phyloP scores from a whole-genome alignment of 2,797 vertebrate species.

The Clarias platycephalus region DNA sequence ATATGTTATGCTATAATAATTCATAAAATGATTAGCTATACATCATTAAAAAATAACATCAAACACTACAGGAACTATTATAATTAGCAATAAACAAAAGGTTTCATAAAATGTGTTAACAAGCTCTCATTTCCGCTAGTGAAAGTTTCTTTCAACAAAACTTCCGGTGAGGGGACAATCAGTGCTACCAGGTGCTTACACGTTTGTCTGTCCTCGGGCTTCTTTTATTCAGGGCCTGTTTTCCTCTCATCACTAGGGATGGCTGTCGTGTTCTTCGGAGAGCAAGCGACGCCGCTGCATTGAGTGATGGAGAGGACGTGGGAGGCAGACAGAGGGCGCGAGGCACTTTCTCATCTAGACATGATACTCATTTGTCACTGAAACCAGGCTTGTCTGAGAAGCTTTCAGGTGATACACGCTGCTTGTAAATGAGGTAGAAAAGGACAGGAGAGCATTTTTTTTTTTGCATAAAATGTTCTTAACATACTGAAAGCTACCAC shows the following conservation, averaged over 20 bases:
- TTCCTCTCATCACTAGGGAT: slow-evolving; percentile 54
- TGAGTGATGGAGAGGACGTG: slow-evolving; percentile 56
- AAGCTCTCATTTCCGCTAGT: slow-evolving; percentile 53
- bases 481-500: neutral
- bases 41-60: neutral
- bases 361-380: slow-evolving; percentile 57
- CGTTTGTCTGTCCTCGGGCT: slow-evolving; percentile 45
- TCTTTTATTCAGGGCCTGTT: slow-evolving; percentile 48
- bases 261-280: slow-evolving; percentile 50
- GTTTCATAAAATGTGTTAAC: neutral
- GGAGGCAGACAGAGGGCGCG: slow-evolving; percentile 57
- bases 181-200: slow-evolving; percentile 44
- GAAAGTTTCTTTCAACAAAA: slow-evolving; percentile 62
- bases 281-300: slow-evolving; percentile 63
- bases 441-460: neutral
- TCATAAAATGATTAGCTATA: neutral
- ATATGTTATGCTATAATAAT: neutral
- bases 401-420: slow-evolving; percentile 44
- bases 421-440: slow-evolving; percentile 1
- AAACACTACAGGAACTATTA: neutral
- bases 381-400: slow-evolving; percentile 49
- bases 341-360: slow-evolving; percentile 48
- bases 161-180: slow-evolving; percentile 52
- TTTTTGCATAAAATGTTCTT: neutral
- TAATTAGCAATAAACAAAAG: neutral